These are phyloP conservation scores for Eulithis testata DNA, from an alignment of 2,888 invertebrate genomes.

Conservation along the genomic window DNA sequence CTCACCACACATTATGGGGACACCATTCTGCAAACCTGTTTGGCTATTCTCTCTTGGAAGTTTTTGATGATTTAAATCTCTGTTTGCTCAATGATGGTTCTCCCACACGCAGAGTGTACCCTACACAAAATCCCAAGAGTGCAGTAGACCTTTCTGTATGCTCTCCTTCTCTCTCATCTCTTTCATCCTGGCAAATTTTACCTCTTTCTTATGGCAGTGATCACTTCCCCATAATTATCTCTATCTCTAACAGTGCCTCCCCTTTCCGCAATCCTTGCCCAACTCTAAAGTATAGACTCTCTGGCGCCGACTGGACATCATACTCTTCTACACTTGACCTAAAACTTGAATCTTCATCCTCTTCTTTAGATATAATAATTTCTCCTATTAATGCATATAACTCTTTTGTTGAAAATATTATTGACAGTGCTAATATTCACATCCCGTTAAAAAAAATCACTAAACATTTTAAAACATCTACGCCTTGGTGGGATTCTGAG, in stretches of 20 bases:
- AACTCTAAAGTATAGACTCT: conserved; percentile 29
- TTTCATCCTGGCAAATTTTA: conserved; percentile 25
- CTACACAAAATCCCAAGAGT: conserved; percentile 33
- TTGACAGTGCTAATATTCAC: background rate
- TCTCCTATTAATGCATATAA: background rate
- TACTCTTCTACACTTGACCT: conserved; percentile 7
- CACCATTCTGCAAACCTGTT: background rate
- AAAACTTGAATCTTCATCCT: conserved; percentile 1
- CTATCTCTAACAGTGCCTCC: background rate
- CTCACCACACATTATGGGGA: background rate
- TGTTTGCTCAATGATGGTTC: conserved; percentile 42
- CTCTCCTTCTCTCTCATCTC: conserved; percentile 19
- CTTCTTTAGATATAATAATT: background rate
- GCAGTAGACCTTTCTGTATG: conserved; percentile 41
- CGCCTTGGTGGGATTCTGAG: conserved; percentile 29
- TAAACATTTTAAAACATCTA: conserved; percentile 2
- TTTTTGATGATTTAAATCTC: conserved; percentile 32
- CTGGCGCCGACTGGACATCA: conserved; percentile 21
- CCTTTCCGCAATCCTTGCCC: conserved; percentile 8
- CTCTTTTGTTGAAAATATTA: background rate
- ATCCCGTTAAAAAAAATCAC: conserved; percentile 22
- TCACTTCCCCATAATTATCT: conserved; percentile 35
- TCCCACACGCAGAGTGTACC: conserved; percentile 32
- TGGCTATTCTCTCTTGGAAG: background rate
- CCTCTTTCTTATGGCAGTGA: conserved; percentile 34